Conservation (phyloP, 2,797 vertebrate genomes). For the Mormyrops boulengeri region DNA sequence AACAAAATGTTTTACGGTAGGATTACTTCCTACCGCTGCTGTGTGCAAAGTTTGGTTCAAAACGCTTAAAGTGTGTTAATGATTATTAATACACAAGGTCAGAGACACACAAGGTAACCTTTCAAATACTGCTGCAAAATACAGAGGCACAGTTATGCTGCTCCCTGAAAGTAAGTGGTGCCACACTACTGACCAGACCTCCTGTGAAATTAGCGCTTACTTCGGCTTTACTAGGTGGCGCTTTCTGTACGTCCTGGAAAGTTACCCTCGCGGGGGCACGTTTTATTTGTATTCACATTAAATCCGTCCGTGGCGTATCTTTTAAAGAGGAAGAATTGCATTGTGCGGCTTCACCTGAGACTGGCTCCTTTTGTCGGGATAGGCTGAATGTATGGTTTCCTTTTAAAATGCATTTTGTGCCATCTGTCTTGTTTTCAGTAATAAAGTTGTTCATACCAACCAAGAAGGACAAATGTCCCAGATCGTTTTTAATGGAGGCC, state of each 20-base stretch:
- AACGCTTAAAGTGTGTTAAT: background rate
- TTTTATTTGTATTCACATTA: background rate
- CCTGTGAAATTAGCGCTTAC: background rate
- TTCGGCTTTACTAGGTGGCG: background rate
- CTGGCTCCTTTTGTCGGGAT: background rate
- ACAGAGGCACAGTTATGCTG: background rate
- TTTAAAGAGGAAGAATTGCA: background rate
- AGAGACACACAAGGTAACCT: background rate
- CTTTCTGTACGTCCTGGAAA: background rate
- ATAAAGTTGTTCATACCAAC: background rate
- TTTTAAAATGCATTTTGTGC: background rate
- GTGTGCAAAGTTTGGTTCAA: background rate
- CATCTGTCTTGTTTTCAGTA: background rate
- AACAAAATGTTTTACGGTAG: background rate
- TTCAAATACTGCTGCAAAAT: background rate
- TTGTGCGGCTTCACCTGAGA: background rate
- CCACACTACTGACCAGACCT: background rate
- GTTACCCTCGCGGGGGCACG: background rate
- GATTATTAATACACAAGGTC: background rate
- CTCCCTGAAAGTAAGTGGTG: background rate
- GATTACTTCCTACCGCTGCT: background rate
- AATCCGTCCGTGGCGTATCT: background rate
- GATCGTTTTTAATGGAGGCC: background rate
- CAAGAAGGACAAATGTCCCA: background rate
- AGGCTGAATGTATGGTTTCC: background rate